A percentile compares a stretch with the other conserved stretches of the same genome.
Conservation (phyloP, 1,140 invertebrate genomes). For the Microplitis mediator region DNA sequence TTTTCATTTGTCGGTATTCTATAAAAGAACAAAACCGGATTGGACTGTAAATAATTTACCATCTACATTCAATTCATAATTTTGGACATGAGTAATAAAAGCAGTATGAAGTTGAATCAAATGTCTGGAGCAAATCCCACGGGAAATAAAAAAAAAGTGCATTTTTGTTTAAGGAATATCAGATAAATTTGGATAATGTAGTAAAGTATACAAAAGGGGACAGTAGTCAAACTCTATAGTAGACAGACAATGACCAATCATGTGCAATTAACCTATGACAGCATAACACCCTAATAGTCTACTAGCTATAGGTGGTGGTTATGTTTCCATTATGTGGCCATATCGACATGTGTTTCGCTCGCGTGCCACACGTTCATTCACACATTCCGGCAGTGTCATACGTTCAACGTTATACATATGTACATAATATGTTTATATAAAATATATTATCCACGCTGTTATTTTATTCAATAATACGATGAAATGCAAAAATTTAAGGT, state of each 20-base stretch:
- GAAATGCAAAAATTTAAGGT: too few species aligned
- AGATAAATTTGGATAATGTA: not conserved
- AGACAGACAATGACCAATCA: conserved; percentile 56
- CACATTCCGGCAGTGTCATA: conserved; percentile 46
- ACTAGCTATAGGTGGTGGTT: conserved; percentile 48
- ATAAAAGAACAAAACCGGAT: too few species aligned
- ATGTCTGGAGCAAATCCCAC: too few species aligned
- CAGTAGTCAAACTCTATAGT: not conserved
- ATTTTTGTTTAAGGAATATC: conserved; percentile 19
- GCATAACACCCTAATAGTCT: conserved; percentile 56
- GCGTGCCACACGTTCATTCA: conserved; percentile 35
- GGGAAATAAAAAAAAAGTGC: not conserved
- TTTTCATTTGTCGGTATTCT: too few species aligned
- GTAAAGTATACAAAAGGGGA: not conserved
- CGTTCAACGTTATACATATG: conserved; percentile 26
- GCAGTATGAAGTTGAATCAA: too few species aligned
- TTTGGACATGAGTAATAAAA: too few species aligned
- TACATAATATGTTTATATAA: conserved; percentile 20
- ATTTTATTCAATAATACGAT: too few species aligned
- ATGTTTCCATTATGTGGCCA: conserved; percentile 59
- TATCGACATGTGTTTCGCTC: conserved; percentile 56
- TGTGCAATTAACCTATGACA: conserved; percentile 58
- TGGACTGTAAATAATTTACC: too few species aligned
- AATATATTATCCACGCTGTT: not conserved
- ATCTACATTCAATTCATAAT: too few species aligned